These are phyloP conservation scores for Polyommatus iphigenia DNA, from an alignment of 2,888 invertebrate genomes.

Conservation along the genomic window DNA sequence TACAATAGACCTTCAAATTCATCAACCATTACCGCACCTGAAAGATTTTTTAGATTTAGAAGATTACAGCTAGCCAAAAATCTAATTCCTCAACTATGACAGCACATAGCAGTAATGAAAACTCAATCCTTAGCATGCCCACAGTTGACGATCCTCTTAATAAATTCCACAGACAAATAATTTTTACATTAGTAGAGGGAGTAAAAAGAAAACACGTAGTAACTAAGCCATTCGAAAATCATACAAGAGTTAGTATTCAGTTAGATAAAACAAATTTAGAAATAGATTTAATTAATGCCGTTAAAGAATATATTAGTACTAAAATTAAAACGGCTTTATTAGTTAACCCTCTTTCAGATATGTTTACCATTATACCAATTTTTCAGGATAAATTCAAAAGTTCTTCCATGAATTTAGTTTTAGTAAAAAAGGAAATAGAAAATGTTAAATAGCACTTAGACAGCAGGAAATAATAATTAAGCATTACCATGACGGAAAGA, in stretches of 20 bases:
- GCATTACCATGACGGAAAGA: constrained; percentile 36
- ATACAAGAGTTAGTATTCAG: constrained; percentile 38
- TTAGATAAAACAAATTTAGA: constrained; percentile 35
- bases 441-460: constrained; percentile 40
- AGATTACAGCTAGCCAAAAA: background rate
- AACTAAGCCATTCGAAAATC: constrained; percentile 42
- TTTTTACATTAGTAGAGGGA: constrained; percentile 40
- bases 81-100: constrained; percentile 32
- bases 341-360: constrained; percentile 37
- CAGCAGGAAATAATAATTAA: constrained; percentile 35
- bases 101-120: constrained; percentile 34
- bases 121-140: constrained; percentile 32
- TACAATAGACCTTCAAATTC: background rate
- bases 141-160: constrained; percentile 28
- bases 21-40: background rate
- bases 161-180: constrained; percentile 40
- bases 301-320: constrained; percentile 31
- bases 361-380: constrained; percentile 41
- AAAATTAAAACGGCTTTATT: constrained; percentile 28
- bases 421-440: constrained; percentile 40
- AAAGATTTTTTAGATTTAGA: background rate
- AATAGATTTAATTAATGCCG: constrained; percentile 40
- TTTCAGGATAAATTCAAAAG: constrained; percentile 40
- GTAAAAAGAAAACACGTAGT: constrained; percentile 39
- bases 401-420: constrained; percentile 40